phyloP scores from a whole-genome alignment of 2,888 invertebrate genomes.

The Drosophila atripex region DNA sequence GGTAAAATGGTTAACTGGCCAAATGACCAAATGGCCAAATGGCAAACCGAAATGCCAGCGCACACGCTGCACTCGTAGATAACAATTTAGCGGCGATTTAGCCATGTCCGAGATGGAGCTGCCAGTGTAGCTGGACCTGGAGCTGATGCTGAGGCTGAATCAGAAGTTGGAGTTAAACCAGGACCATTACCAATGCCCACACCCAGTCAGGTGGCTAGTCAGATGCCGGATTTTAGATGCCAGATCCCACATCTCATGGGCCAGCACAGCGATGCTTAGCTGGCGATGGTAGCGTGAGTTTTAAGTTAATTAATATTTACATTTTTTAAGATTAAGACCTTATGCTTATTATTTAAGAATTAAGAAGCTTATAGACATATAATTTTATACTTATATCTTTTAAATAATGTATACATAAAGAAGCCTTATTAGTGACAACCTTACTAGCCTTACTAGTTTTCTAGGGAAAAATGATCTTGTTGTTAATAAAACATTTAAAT shows the following conservation, averaged over 20 bases:
- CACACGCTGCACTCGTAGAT: constrained; percentile 78
- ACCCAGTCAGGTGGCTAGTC: constrained; percentile 16
- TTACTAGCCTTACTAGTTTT: too few species aligned
- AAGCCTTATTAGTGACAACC: too few species aligned
- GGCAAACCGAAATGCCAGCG: constrained; percentile 66
- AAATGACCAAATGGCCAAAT: constrained; percentile 34
- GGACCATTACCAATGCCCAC: constrained; percentile 37
- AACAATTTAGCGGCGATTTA: constrained; percentile 79
- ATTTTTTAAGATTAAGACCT: background rate
- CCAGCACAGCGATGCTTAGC: constrained; percentile 44
- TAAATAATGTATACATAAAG: too few species aligned
- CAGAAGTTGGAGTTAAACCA: constrained; percentile 6
- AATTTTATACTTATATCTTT: too few species aligned
- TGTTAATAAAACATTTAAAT: too few species aligned
- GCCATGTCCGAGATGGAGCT: constrained; percentile 66
- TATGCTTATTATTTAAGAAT: background rate
- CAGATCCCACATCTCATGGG: constrained; percentile 43
- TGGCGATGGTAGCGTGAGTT: constrained; percentile 27
- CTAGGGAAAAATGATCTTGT: too few species aligned
- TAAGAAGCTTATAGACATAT: background rate
- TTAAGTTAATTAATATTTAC: background rate
- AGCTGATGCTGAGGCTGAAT: constrained; percentile 4
- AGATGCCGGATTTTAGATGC: constrained; percentile 42
- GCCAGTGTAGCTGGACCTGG: constrained; percentile 18
- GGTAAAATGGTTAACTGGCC: constrained; percentile 33